Base-by-base conservation (phyloP, 1,140 invertebrate species). In the Scaptomyza pallida region DNA sequence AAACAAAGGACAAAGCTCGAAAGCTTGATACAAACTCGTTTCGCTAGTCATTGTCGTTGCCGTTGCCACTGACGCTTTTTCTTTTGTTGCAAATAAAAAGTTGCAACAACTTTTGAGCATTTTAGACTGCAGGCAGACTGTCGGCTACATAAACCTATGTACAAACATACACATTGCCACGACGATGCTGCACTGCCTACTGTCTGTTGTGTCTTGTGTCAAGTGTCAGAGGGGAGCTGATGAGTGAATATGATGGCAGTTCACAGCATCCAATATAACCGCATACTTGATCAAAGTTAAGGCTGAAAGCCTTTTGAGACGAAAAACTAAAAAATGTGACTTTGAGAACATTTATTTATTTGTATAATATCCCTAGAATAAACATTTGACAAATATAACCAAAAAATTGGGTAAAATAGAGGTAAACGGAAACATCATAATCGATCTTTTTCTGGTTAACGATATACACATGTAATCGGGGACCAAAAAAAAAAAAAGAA, bases 1-100 rank as follows among this genome's bases (percentile, higher is more conserved):
- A 44, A 59, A 71, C 68, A 71, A 65, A 65, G 68, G 45, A 51
- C 26, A 35, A 35, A 45, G 30, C 61, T 51, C 33, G 26, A 44
- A 55, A 45, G 30, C 61, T 51, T 23, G 26, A 44, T 48, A 48
- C 51, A 33, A 56, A 65, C 60, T 60, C 60, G 72, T 71, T 75
- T 60, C 65, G 52, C 43, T 54, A 45, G 70, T 57, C 73, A 68
- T 72, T 79, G 54, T 75, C 56, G 67, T 44, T 19, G 57, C 37
- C 43, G 62, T 55, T 75, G 57, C 37, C 43, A 55, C 50, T 75
- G 56, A 62, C 77, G 54, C 35, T 73, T 61, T 78, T 75, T 79
- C 60, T 62, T 65, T 59, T 60, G 77, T 67, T 35, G 52, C 65
- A 64, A 73, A 79, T 78, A 71, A 75, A 65, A 67, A 70, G 65